phyloP scores from a whole-genome alignment of 2,888 invertebrate species.

The Athalia rosae region DNA sequence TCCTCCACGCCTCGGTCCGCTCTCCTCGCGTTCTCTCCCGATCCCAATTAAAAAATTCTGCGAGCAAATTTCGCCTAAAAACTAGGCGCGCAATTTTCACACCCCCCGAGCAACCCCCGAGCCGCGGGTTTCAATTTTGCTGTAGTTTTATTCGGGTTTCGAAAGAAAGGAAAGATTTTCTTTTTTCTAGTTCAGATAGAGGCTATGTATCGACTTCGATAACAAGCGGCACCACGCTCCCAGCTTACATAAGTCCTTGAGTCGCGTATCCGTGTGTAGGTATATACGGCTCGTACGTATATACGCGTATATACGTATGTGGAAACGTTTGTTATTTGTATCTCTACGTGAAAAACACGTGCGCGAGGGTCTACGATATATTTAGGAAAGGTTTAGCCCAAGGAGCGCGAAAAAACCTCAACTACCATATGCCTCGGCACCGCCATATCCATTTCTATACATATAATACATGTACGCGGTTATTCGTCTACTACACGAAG shows the following conservation, averaged over 20 bases:
- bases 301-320: background rate
- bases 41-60: no score
- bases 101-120: no score
- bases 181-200: constrained; percentile 14
- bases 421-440: no score
- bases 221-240: constrained; percentile 15
- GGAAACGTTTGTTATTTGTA: background rate
- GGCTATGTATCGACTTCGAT: constrained; percentile 20
- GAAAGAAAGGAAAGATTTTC: background rate
- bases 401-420: no score
- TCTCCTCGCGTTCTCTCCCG: background rate
- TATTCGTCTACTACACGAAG: no score
- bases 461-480: no score
- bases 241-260: constrained; percentile 28
- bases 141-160: background rate
- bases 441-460: no score
- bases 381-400: no score
- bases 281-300: background rate
- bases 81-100: no score
- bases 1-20: background rate
- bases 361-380: no score
- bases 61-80: no score
- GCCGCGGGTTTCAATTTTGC: no score
- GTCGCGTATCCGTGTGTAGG: background rate
- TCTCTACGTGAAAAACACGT: background rate